Conservation (phyloP, 92 coral and sea anemone genomes). For the Heteractis magnifica region DNA sequence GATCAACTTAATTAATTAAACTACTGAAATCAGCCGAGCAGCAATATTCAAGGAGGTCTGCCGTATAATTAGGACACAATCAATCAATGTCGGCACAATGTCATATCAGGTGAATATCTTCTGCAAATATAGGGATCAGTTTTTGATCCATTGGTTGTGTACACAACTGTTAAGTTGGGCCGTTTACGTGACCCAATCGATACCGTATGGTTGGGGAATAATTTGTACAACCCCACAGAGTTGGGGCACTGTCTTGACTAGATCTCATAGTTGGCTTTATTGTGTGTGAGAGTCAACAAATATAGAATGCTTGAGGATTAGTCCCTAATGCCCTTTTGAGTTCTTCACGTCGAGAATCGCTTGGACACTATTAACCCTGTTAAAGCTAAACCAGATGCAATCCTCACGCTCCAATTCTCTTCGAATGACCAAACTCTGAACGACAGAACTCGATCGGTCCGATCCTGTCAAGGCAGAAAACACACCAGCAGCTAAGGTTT, state of each 20-base stretch:
- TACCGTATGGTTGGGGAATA: constrained; percentile 7
- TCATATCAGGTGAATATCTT: constrained; percentile 64
- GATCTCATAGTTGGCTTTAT: constrained; percentile 16
- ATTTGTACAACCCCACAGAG: constrained; percentile 46
- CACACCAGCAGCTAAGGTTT: too few relatives aligned
- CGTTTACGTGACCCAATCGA: constrained; percentile 31
- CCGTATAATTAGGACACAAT: constrained; percentile 64
- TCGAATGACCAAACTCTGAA: background rate
- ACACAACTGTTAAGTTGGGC: constrained; percentile 32
- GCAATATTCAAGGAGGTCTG: constrained; percentile 86
- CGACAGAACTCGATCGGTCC: background rate
- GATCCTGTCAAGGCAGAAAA: background rate
- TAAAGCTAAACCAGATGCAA: constrained; percentile 13
- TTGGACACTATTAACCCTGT: constrained; percentile 13
- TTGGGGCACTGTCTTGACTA: background rate
- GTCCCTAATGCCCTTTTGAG: constrained; percentile 18
- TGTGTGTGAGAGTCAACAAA: constrained; percentile 24
- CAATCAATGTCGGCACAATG: constrained; percentile 69
- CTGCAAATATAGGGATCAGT: constrained; percentile 63
- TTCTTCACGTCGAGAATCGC: constrained; percentile 9
- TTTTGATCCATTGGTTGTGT: constrained; percentile 59
- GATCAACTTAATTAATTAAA: constrained; percentile 62
- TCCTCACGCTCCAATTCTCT: background rate
- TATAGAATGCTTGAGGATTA: constrained; percentile 31
- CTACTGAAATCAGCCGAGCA: constrained; percentile 28